Evolutionary conservation across 1,140 invertebrate species (phyloP), one percentile per base, ranked within the genome.

Genomic region (Temnothorax longispinosus): DNA sequence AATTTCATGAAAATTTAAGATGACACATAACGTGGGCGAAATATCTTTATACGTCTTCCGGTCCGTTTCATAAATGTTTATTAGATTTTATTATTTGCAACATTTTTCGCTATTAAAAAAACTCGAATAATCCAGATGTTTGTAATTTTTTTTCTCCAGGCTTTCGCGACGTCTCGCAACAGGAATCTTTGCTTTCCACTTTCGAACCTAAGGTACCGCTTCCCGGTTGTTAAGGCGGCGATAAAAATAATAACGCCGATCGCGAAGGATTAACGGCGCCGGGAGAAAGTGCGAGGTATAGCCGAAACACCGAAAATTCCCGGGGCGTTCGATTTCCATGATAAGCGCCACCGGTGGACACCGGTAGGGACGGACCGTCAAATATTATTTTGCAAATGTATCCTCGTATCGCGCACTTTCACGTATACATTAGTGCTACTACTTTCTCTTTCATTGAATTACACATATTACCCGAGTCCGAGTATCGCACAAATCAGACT

Each of bases 391-490:
- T 84, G 54, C 41, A 75, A 74, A 74, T 71, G 77, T 81, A 52
- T 80, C 44, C 47, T 21, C 21, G 58, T 54, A 13, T 8, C 64
- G 35, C 64, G 77, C 35, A 71, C 64, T 81, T 71, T 71, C 77
- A 71, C 47, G n/a, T 81, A 71, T 81, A 81, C 64, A 71, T 81
- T 81, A 81, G 64, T 69, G 54, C 41, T 75, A 84, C 69, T 47
- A 84, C 80, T 84, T 84, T 84, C 80, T 84, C 69, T 5, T 60
- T 75, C 69, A 60, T 75, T 84, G 80, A 84, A 84, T 84, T 75
- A 84, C 80, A 32, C 54, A 75, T 54, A 84, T 84, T 84, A 84
- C 44, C 38, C 54, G 80, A 62, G 38, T 65, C 38, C 54, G 80
- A 62, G 38, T 65, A 44, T 74, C 69, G 80, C n/a, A 75, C 69